phyloP scores from a whole-genome alignment of 2,797 vertebrate genomes.

The Oryzias sinensis region DNA sequence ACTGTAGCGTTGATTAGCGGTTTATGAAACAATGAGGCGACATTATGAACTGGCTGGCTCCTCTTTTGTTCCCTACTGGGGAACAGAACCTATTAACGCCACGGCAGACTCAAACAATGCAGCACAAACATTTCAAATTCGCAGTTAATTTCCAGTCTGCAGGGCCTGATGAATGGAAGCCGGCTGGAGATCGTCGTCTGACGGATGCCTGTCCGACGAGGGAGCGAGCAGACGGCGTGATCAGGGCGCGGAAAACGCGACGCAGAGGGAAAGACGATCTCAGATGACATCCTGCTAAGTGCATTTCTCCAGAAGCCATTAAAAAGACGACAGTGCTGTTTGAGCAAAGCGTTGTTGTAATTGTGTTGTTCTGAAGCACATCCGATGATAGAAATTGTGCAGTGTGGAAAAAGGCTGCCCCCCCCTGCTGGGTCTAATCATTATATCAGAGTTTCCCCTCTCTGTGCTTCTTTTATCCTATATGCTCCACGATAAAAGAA shows the following conservation, averaged over 20 bases:
- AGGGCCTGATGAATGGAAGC: conserved; percentile 17
- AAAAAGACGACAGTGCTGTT: conserved; percentile 32
- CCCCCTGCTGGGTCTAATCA: conserved; percentile 35
- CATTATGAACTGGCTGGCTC: conserved; percentile 25
- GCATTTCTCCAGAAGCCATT: conserved; percentile 49
- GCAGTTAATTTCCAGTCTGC: conserved; percentile 31
- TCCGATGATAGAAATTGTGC: conserved; percentile 36
- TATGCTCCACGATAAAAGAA: neutral
- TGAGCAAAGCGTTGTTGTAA: conserved; percentile 40
- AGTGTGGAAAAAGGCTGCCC: conserved; percentile 6
- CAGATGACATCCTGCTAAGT: conserved; percentile 57
- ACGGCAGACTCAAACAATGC: conserved; percentile 52
- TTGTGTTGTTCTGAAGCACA: conserved; percentile 41
- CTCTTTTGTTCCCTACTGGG: conserved; percentile 49
- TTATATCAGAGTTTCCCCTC: conserved; percentile 8
- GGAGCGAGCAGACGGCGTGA: neutral
- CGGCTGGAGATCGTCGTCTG: conserved; percentile 12
- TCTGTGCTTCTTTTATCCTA: conserved; percentile 1
- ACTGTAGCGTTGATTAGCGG: conserved; percentile 42
- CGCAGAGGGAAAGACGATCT: conserved; percentile 37
- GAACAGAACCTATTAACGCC: conserved; percentile 45
- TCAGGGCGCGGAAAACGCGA: conserved; percentile 30
- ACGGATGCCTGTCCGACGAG: conserved; percentile 1
- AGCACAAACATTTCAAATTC: conserved; percentile 35
- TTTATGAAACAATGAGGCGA: conserved; percentile 46